Percentiles rank a stretch among this genome's conserved stretches.
phyloP scores from a whole-genome alignment of 2,113 vertebrate genomes.

The Epinephelus lanceolatus region DNA sequence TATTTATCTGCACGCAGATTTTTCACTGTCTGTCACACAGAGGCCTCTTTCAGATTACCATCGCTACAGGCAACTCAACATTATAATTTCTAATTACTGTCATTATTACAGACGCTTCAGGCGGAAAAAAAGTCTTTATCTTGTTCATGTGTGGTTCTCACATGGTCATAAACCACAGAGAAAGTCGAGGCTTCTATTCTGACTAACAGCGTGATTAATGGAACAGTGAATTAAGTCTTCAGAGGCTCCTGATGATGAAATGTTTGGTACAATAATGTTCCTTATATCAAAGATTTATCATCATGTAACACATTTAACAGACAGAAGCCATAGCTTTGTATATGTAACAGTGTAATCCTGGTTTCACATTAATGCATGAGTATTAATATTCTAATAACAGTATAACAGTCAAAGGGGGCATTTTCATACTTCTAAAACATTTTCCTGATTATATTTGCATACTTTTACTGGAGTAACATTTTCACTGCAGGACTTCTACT shows the following conservation, averaged over 20 bases:
- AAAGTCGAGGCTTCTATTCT: not conserved
- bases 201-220: not conserved
- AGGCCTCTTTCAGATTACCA: not conserved
- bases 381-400: no score
- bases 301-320: not conserved
- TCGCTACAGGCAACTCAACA: not conserved
- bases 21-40: not conserved
- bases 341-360: no score
- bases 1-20: not conserved
- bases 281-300: not conserved
- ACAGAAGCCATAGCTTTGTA: no score
- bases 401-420: no score
- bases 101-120: slow-evolving; percentile 7
- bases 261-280: not conserved
- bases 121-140: not conserved
- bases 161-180: not conserved
- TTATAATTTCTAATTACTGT: slow-evolving; percentile 24
- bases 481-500: no score
- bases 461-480: no score
- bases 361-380: no score
- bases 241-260: not conserved
- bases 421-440: no score
- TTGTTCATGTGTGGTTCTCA: not conserved
- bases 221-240: not conserved
- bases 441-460: no score